Evolutionary conservation across 2,797 vertebrate genomes (phyloP), one percentile per base, ranked within the genome.

Genomic region (Clarias fuscus): DNA sequence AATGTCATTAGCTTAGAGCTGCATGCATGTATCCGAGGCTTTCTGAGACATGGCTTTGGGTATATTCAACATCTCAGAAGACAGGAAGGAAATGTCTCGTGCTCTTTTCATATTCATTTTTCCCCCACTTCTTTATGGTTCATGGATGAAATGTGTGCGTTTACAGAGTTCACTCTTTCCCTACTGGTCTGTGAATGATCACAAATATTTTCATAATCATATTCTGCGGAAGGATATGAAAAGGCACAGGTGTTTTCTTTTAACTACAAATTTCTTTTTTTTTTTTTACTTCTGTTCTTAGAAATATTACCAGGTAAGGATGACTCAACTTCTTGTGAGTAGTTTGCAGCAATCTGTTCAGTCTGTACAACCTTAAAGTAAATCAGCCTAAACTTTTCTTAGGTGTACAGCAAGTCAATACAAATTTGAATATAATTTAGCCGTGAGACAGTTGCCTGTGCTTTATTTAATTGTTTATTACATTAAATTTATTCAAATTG

Each of bases 221-320:
- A 62, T 61, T 76, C 61, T 40, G 14, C 72, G 24, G n/a, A 75
- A 75, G 27, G 22, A 48, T 37, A 56, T 81, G 67, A 87, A 84
- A 85, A 88, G 86, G 71, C 65, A 58, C 86, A 88, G 86, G 83
- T 85, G 86, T 48, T 75, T 62, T 79, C 64, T 40, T 40, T 20
- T 20, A 59, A 11, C 71, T 72, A 64, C n/a, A 8, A 82, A 10
- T 75, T 73, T 40, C 4, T 58, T 30, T 64, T 43, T 33, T 30
- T 30, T 65, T 27, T 7, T 17, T 10, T 37, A 24, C 58, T 56
- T 56, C 53, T 0, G 17, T 18, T 27, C 53, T 77, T 18, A 77
- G 53, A 59, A 58, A 59, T 22, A 59, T 59, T 64, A 27, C 5
- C 67, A 73, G 67, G 82, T 84, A 65, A 18, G 61, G 33, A 33